These are phyloP conservation scores for Leptothorax acervorum DNA, from an alignment of 2,888 invertebrate species.

Conservation along the genomic window DNA sequence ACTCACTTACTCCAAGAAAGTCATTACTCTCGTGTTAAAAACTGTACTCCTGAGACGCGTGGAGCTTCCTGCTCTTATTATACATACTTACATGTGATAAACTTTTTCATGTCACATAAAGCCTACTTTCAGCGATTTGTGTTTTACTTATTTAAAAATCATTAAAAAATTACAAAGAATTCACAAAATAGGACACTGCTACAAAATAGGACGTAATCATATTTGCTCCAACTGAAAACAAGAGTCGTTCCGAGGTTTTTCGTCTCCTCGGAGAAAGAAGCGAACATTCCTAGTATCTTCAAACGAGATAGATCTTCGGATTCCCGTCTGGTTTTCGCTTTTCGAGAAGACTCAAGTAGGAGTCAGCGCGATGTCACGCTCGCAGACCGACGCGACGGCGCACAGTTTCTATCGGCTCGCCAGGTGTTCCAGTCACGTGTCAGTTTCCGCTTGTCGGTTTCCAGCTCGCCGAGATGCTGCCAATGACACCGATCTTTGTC, in stretches of 20 bases:
- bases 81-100: neutral
- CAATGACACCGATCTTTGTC: slow-evolving; percentile 84
- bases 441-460: slow-evolving; percentile 69
- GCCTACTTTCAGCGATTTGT: neutral
- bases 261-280: neutral
- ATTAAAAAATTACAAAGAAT: neutral
- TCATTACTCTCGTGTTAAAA: neutral
- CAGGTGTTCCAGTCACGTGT: slow-evolving; percentile 72
- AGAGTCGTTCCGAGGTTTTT: neutral
- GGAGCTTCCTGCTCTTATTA: neutral
- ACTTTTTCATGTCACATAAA: neutral
- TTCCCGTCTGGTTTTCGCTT: neutral
- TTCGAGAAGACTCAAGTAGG: neutral
- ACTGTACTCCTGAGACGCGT: neutral
- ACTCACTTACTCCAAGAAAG: neutral
- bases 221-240: neutral
- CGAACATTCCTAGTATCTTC: neutral
- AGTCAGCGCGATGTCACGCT: neutral
- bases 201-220: neutral
- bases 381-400: slow-evolving; percentile 2
- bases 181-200: neutral
- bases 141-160: neutral
- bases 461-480: slow-evolving; percentile 78
- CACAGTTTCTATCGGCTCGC: slow-evolving; percentile 64
- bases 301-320: neutral